These are phyloP conservation scores for Probaryconus sp. DNA, from an alignment of 1,140 invertebrate genomes.

Conservation along the genomic window DNA sequence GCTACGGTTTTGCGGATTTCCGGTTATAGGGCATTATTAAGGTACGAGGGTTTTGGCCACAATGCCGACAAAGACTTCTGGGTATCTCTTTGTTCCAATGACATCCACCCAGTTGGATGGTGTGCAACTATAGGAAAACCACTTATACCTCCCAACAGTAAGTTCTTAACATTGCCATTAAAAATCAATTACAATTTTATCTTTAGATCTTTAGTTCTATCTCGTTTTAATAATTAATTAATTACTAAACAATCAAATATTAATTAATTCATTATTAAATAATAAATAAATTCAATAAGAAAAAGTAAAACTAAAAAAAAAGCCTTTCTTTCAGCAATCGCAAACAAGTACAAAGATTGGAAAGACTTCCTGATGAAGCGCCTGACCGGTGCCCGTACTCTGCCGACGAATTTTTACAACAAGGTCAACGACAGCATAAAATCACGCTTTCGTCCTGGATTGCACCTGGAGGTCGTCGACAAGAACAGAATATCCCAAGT, in stretches of 20 bases:
- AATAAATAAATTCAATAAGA: too few species aligned
- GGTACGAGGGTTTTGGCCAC: constrained; percentile 95
- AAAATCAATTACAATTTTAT: not conserved
- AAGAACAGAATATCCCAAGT: constrained; percentile 97
- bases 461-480: constrained; percentile 95
- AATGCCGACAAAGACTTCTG: constrained; percentile 95
- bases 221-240: too few species aligned
- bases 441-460: constrained; percentile 88
- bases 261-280: constrained; percentile 5
- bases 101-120: constrained; percentile 97
- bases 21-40: constrained; percentile 94
- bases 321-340: constrained; percentile 85
- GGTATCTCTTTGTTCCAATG: constrained; percentile 94
- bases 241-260: too few species aligned
- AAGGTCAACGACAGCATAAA: constrained; percentile 91
- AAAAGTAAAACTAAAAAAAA: too few species aligned
- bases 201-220: too few species aligned
- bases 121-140: constrained; percentile 96
- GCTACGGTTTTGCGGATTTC: constrained; percentile 93
- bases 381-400: constrained; percentile 93
- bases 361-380: constrained; percentile 95
- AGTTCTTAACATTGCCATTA: constrained; percentile 60
- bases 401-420: constrained; percentile 93
- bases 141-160: constrained; percentile 93
- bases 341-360: constrained; percentile 96